Conservation (phyloP, 2,113 vertebrate genomes). For the Meriones unguiculatus region DNA sequence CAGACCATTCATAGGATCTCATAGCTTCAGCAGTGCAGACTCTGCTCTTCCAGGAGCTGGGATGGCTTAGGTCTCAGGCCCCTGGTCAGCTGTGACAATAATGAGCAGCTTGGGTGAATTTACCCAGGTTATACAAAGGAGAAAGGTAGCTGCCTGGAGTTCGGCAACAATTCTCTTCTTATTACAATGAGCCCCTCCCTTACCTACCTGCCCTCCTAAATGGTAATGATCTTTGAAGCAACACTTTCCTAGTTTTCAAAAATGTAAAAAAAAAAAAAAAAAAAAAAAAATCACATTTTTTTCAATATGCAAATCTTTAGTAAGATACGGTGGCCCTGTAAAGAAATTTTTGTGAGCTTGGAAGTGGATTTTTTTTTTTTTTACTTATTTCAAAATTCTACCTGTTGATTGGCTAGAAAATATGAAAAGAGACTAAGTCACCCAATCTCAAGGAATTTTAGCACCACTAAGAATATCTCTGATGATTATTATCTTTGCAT, state of each 20-base stretch:
- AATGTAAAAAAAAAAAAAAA: constrained; percentile 2
- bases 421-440: not conserved
- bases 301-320: not conserved
- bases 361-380: not conserved
- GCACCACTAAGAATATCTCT: not conserved
- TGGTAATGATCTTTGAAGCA: not conserved
- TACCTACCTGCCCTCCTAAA: not conserved
- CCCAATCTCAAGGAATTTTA: not conserved
- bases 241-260: constrained; percentile 20
- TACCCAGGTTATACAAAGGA: not conserved
- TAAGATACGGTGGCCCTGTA: not conserved
- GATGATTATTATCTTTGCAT: not conserved
- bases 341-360: not conserved
- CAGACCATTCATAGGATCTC: not conserved
- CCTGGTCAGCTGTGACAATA: not conserved
- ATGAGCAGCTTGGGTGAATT: not conserved
- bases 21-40: not conserved
- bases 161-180: not conserved
- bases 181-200: not conserved
- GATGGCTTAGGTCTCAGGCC: not conserved
- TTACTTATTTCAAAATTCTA: constrained; percentile 12
- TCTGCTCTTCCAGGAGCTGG: not conserved
- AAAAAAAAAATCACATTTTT: not conserved
- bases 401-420: not conserved
- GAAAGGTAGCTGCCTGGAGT: not conserved